Conservation (phyloP, 2,113 vertebrate genomes). For the Smithornis capensis region DNA sequence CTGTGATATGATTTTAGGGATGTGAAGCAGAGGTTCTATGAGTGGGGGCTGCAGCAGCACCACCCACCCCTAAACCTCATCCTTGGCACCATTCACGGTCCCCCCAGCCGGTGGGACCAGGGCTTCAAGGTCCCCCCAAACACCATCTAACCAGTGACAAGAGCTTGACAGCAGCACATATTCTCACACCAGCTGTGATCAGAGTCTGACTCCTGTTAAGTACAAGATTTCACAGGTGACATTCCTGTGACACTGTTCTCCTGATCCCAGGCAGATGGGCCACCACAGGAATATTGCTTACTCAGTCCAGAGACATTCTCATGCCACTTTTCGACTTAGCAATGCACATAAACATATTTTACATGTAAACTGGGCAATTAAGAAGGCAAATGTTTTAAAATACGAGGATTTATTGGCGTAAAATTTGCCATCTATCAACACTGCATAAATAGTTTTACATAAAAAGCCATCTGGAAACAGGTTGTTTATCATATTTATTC, state of each 20-base stretch:
- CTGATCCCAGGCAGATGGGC: not conserved
- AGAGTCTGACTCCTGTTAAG: not conserved
- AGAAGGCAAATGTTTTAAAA: constrained; percentile 81
- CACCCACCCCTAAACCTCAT: rapidly evolving
- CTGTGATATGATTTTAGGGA: not conserved
- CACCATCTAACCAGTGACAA: not conserved
- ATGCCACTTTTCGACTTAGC: constrained; percentile 48
- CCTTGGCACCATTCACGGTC: rapidly evolving
- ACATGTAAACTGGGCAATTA: constrained; percentile 76
- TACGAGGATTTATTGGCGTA: constrained; percentile 75
- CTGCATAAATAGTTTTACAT: constrained; percentile 67
- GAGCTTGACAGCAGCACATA: not conserved
- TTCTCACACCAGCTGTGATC: not conserved
- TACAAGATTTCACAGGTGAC: not conserved
- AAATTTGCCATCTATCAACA: constrained; percentile 69
- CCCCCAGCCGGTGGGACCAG: not conserved
- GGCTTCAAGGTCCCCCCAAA: not conserved
- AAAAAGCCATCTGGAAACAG: constrained; percentile 78
- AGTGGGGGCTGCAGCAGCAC: not conserved
- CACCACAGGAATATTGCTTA: not conserved
- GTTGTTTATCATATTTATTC: constrained; percentile 78
- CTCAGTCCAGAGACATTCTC: constrained; percentile 7
- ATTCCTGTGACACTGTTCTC: not conserved
- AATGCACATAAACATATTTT: constrained; percentile 74
- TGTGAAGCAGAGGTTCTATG: not conserved